These are phyloP conservation scores for Eulemur rubriventer DNA, from an alignment of 2,797 vertebrate species.

Conservation along the genomic window DNA sequence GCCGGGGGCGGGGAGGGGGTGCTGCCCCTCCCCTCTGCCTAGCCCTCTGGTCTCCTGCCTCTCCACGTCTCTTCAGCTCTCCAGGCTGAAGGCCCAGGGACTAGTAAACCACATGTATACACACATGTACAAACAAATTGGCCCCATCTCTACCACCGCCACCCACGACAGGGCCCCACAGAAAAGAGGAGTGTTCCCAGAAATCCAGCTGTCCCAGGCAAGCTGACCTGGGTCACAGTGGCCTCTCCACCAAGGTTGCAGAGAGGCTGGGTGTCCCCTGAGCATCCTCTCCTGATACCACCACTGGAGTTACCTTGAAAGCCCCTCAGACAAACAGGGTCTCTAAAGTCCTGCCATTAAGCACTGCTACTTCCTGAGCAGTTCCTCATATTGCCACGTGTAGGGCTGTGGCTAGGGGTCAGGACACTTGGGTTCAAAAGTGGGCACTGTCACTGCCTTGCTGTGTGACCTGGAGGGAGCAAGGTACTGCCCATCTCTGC, in stretches of 20 bases:
- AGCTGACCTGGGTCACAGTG: background rate
- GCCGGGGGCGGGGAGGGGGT: background rate
- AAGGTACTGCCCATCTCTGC: background rate
- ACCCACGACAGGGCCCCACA: background rate
- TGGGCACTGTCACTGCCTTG: background rate
- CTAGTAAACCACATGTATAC: background rate
- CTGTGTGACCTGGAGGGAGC: background rate
- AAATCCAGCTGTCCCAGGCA: slow-evolving; percentile 28
- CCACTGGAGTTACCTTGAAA: background rate
- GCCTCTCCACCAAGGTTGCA: background rate
- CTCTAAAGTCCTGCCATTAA: background rate
- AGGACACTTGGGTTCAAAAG: background rate
- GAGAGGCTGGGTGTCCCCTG: background rate
- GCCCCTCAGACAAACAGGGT: background rate
- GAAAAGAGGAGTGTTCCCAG: slow-evolving; percentile 35
- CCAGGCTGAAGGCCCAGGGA: background rate
- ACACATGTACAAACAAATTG: background rate
- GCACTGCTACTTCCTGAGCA: background rate
- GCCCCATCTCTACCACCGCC: background rate
- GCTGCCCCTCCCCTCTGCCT: background rate
- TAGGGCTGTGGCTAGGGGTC: no score
- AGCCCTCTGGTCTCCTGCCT: background rate
- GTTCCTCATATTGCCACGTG: background rate
- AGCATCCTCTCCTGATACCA: background rate
- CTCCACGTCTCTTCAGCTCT: background rate